Percentiles rank a stretch among this genome's conserved stretches.
These are phyloP conservation scores for Molossus alvarezi DNA, from an alignment of 2,797 vertebrate species.

Conservation along the genomic window DNA sequence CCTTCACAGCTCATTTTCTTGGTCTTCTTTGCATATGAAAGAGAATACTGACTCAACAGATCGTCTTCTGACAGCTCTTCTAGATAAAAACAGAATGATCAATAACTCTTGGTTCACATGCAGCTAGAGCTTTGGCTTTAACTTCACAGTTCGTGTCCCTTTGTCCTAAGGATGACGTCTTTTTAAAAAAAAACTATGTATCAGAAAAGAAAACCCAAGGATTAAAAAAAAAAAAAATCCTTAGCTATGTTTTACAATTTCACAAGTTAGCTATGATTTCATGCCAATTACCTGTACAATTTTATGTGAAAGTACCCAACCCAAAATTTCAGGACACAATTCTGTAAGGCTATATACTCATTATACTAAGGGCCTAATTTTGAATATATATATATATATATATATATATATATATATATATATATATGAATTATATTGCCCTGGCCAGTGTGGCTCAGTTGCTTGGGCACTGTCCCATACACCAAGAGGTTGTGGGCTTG, in stretches of 20 bases:
- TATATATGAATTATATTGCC: too few relatives aligned
- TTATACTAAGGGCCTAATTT: neutral
- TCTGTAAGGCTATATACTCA: neutral
- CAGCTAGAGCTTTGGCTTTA: neutral
- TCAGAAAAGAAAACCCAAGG: neutral
- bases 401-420: too few relatives aligned
- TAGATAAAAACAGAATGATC: slow-evolving; percentile 83
- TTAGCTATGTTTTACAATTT: slow-evolving; percentile 16
- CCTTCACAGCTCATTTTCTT: slow-evolving; percentile 83
- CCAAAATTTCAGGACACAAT: slow-evolving; percentile 52
- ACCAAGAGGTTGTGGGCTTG: too few relatives aligned
- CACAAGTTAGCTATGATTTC: slow-evolving; percentile 47
- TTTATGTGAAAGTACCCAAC: slow-evolving; percentile 43
- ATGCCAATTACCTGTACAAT: neutral
- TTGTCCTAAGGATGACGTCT: neutral
- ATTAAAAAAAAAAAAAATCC: neutral
- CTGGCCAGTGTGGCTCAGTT: too few relatives aligned
- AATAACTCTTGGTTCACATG: neutral
- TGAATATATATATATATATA: neutral
- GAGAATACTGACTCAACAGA: slow-evolving; percentile 94
- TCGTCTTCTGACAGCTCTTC: slow-evolving; percentile 94
- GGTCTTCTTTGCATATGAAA: slow-evolving; percentile 91
- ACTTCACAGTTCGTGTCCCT: neutral
- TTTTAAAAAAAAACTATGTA: neutral
- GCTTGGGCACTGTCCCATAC: too few relatives aligned